Conservation (phyloP, 1,140 invertebrate species). For the Drosophila watanabei region DNA sequence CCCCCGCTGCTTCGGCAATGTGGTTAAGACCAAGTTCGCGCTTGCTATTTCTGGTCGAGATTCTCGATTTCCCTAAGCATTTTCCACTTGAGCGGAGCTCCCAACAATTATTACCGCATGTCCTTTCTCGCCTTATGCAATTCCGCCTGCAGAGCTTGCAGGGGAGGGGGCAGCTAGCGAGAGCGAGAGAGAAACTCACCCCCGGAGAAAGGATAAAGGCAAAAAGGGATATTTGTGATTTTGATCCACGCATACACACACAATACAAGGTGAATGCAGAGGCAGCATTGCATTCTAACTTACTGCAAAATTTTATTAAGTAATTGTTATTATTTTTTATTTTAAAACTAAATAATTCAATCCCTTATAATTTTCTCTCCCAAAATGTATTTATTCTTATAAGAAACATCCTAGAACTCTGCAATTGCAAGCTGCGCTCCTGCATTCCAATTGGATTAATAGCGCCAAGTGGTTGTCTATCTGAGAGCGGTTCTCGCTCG, state of each 20-base stretch:
- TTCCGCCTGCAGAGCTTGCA: constrained; percentile 49
- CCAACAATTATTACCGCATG: constrained; percentile 50
- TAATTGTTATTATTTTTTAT: background rate
- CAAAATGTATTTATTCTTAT: background rate
- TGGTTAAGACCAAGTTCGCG: constrained; percentile 49
- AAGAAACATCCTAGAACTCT: constrained; percentile 8
- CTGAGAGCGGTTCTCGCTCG: constrained; percentile 6
- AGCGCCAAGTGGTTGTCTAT: constrained; percentile 60
- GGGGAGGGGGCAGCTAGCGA: background rate
- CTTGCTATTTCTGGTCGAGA: constrained; percentile 35
- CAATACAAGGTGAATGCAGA: constrained; percentile 48
- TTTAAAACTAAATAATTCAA: background rate
- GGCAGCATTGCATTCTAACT: constrained; percentile 38
- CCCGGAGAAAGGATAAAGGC: constrained; percentile 31
- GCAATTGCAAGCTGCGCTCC: constrained; percentile 49
- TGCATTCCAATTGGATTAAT: constrained; percentile 82
- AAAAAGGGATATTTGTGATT: constrained; percentile 24
- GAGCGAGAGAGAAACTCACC: constrained; percentile 62
- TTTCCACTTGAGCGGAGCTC: constrained; percentile 54
- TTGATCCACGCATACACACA: constrained; percentile 70
- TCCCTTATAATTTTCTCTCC: background rate
- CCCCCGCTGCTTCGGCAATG: constrained; percentile 29
- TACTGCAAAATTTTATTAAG: background rate
- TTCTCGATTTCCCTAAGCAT: constrained; percentile 50
- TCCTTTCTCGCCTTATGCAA: constrained; percentile 67